Evolutionary conservation across 1,140 invertebrate species (phyloP), one percentile per base, ranked within the genome.

Genomic region (Caenorhabditis tropicalis): DNA sequence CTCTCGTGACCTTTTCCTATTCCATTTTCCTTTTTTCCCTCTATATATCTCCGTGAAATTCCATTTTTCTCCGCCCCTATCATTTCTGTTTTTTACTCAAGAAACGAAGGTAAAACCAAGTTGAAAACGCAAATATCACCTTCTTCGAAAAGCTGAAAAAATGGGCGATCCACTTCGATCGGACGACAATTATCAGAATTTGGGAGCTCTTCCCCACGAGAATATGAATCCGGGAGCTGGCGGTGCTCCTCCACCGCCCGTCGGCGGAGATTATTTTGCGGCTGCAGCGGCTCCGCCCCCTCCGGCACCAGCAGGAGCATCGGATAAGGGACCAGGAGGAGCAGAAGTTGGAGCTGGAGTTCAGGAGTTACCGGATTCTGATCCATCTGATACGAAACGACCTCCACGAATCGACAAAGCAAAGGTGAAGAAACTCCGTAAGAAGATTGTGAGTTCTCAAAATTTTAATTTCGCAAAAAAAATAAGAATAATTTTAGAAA

Each of bases 101-200:
- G 24, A 12, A 56, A 24, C 49, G 48, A 51, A 15, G 48, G 48
- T 51, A 56, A 56, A 56, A 56, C 53, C 53, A 56, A 56, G 4
- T 24, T 56, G 53, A 27, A 56, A 56, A 56, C 21, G 15, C 2
- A 51, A 58, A 58, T 29, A 58, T 29, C 10, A 65, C 49, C 49
- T 51, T 51, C 49, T 43, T 43, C 49, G 49, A 19, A 4, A 39
- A 36, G 33, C 31, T 7, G 29, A 15, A 3, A 65, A 33, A 65
- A n/a, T n/a, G n/a, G n/a, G n/a, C 19, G 58, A 65, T 65, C 58
- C 58, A 39, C 58, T 65, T 21, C 29, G 29, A 19, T 65, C 58
- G 58, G 58, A 65, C 36, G 33, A 65, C 58, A 65, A 65, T 21
- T 65, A 65, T 65, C 58, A 65, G 33, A 65, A 65, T 65, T 39